Conservation (phyloP, 2,113 vertebrate species). For the Gadus chalcogrammus region DNA sequence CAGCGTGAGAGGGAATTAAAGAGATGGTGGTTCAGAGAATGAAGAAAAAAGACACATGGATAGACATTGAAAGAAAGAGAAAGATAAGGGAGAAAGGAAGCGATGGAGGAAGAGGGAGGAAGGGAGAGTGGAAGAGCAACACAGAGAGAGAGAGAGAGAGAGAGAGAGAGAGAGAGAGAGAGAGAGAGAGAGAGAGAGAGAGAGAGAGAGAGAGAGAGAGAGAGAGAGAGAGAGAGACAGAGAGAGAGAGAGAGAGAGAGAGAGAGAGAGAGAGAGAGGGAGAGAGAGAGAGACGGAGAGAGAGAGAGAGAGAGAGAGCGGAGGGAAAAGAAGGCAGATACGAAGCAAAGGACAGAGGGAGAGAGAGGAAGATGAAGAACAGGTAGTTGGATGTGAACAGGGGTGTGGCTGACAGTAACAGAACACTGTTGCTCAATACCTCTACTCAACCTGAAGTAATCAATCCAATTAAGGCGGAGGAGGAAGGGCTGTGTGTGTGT, state of each 20-base stretch:
- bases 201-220: no score
- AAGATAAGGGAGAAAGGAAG: no score
- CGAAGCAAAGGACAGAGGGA: background rate
- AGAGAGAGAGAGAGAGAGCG: no score
- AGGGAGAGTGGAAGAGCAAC: no score
- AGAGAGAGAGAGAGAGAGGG: background rate
- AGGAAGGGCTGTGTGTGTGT: slow-evolving; percentile 11
- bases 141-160: slow-evolving; percentile 30
- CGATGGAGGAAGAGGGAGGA: no score
- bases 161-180: background rate
- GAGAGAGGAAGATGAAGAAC: slow-evolving; percentile 33
- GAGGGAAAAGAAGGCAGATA: background rate
- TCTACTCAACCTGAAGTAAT: slow-evolving; percentile 75
- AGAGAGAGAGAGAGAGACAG: slow-evolving; percentile 9
- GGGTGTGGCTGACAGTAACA: background rate
- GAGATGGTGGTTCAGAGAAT: background rate
- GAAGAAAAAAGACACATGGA: no score
- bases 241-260: slow-evolving; percentile 17
- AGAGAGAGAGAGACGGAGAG: no score
- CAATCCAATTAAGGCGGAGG: slow-evolving; percentile 67
- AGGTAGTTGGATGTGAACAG: background rate
- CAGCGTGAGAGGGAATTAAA: background rate
- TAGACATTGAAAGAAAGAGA: no score
- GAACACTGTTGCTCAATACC: slow-evolving; percentile 67
- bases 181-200: background rate